Evolutionary conservation across 2,888 invertebrate species (phyloP), one percentile per base, ranked within the genome.

Genomic region (Rotaria macrura): DNA sequence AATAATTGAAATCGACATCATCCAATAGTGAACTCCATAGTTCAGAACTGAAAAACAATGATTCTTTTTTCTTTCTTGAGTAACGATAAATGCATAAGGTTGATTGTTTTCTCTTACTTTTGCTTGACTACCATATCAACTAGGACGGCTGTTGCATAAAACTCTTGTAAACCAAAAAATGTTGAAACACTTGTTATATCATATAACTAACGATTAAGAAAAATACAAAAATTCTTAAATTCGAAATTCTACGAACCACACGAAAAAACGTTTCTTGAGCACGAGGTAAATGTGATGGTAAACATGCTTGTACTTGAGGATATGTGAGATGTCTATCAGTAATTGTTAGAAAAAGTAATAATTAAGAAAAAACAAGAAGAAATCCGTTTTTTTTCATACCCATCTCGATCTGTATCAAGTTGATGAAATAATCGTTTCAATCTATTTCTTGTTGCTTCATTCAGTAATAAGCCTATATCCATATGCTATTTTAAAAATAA

Each of bases 1-100:
- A 79, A 43, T 79, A 43, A 79, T 79, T 79, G 14, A 79, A 79
- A 43, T 79, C 79, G 43, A 79, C 79, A 79, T 79, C 79, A n/a
- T 79, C 79, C n/a, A 79, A 43, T n/a, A 79, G 14, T 29, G 17
- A 3, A 25, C n/a, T 40, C 79, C 79, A 79, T 43, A 79, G 12
- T 38, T 40, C 10, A 34, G 79, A 5, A 43, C 79, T 79, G n/a
- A 43, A 79, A 38, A 25, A 43, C n/a, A n/a, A n/a, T n/a, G n/a
- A 29, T 9, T 20, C 17, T 17, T 14, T 65, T 65, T 65, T n/a
- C n/a, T n/a, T n/a, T n/a, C n/a, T n/a, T n/a, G n/a, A n/a, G n/a
- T n/a, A n/a, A n/a, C n/a, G n/a, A n/a, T n/a, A n/a, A n/a, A n/a
- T n/a, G n/a, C n/a, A n/a, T n/a, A n/a, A n/a, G n/a, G n/a, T n/a